Percentiles rank a stretch among this genome's conserved stretches.
Conservation (phyloP, 2,113 vertebrate genomes). For the Mirounga angustirostris region DNA sequence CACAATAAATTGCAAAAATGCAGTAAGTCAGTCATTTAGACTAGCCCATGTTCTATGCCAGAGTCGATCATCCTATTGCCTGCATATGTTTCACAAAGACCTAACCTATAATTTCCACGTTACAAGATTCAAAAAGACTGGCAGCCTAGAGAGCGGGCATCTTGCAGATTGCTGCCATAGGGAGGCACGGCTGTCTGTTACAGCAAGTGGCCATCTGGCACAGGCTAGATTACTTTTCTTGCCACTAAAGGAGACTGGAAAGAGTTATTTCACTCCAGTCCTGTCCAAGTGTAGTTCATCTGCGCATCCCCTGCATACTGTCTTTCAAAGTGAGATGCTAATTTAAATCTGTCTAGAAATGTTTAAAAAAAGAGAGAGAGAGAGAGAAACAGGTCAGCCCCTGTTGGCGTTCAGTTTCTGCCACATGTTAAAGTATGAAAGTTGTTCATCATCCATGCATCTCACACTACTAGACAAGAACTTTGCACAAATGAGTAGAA, state of each 20-base stretch:
- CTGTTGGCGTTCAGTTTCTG: neutral
- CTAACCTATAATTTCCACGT: neutral
- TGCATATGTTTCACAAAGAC: neutral
- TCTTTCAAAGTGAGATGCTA: neutral
- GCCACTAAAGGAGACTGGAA: neutral
- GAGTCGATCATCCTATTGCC: neutral
- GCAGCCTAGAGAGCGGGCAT: neutral
- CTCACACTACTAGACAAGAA: neutral
- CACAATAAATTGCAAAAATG: neutral
- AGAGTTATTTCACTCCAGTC: neutral
- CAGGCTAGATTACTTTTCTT: neutral
- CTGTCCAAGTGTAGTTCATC: neutral
- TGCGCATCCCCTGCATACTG: neutral
- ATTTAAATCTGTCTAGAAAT: neutral
- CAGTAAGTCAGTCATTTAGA: neutral
- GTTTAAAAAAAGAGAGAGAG: neutral
- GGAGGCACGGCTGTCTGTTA: neutral
- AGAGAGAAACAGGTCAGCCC: neutral
- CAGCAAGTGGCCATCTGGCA: too few species aligned
- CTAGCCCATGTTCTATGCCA: neutral
- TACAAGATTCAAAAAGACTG: neutral
- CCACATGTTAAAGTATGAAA: neutral
- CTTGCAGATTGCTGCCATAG: neutral
- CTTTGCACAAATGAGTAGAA: neutral
- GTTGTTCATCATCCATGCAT: neutral